Conservation (phyloP, 2,113 vertebrate species). For the Irena cyanogastra region DNA sequence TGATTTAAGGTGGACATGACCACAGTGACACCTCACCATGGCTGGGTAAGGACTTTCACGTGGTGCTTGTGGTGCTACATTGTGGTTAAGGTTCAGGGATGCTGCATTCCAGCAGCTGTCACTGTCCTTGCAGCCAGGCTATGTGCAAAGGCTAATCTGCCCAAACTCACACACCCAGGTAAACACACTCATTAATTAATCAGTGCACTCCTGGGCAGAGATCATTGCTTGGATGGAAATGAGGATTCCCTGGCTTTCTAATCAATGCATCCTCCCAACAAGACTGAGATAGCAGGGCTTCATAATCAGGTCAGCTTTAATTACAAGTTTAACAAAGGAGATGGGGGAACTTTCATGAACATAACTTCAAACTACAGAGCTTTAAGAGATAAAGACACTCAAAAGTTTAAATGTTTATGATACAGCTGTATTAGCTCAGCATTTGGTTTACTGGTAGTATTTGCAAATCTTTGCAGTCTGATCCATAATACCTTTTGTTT, state of each 20-base stretch:
- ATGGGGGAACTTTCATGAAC: background rate
- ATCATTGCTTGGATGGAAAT: background rate
- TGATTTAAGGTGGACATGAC: background rate
- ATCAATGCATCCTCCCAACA: background rate
- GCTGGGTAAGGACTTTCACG: background rate
- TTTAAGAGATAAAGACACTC: background rate
- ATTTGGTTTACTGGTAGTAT: background rate
- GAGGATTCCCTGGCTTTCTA: background rate
- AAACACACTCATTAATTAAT: background rate
- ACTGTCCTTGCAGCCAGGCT: background rate
- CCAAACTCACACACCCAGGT: background rate
- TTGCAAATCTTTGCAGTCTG: background rate
- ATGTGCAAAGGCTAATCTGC: background rate
- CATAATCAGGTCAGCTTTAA: constrained; percentile 4
- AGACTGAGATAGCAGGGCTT: background rate
- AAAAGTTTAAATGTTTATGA: background rate
- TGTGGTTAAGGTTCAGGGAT: background rate
- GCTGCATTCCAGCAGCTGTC: background rate
- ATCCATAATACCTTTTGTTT: background rate
- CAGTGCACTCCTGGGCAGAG: background rate
- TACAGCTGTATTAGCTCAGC: background rate
- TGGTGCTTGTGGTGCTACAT: background rate
- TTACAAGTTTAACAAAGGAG: background rate
- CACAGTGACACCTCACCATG: background rate
- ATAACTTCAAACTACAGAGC: background rate